A percentile compares a stretch with the other conserved stretches of the same genome.
phyloP scores from a whole-genome alignment of 2,888 invertebrate genomes.

The Agriopis marginaria region DNA sequence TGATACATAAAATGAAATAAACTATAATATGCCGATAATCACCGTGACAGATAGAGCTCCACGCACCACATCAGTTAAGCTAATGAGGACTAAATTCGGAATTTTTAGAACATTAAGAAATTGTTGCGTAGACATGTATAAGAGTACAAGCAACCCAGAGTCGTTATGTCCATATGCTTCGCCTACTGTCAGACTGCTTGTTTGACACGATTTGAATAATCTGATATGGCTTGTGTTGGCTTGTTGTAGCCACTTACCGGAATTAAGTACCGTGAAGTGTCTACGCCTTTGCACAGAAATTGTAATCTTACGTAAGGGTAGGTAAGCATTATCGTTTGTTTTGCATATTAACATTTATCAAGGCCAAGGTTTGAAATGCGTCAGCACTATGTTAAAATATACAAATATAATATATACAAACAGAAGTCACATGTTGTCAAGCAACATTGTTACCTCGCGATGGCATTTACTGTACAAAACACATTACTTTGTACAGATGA shows the following conservation, averaged over 20 bases:
- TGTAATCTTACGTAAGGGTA: neutral
- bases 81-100: slow-evolving; percentile 22
- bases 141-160: slow-evolving; percentile 24
- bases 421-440: neutral
- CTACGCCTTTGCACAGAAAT: neutral
- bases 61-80: slow-evolving; percentile 14
- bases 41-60: slow-evolving; percentile 21
- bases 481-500: neutral
- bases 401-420: neutral
- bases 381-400: neutral
- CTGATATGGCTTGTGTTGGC: slow-evolving; percentile 20
- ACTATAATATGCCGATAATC: slow-evolving; percentile 9
- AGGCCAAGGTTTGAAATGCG: neutral
- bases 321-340: neutral
- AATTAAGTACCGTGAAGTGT: slow-evolving; percentile 12
- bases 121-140: slow-evolving; percentile 17
- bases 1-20: slow-evolving; percentile 2
- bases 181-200: slow-evolving; percentile 39
- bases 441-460: neutral
- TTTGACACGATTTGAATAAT: slow-evolving; percentile 37
- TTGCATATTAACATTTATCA: neutral
- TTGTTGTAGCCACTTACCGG: slow-evolving; percentile 15
- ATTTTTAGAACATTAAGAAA: slow-evolving; percentile 21
- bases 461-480: neutral
- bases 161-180: slow-evolving; percentile 41